Evolutionary conservation across 1,140 invertebrate species (phyloP).

Genomic region (Bombus terrestris): DNA sequence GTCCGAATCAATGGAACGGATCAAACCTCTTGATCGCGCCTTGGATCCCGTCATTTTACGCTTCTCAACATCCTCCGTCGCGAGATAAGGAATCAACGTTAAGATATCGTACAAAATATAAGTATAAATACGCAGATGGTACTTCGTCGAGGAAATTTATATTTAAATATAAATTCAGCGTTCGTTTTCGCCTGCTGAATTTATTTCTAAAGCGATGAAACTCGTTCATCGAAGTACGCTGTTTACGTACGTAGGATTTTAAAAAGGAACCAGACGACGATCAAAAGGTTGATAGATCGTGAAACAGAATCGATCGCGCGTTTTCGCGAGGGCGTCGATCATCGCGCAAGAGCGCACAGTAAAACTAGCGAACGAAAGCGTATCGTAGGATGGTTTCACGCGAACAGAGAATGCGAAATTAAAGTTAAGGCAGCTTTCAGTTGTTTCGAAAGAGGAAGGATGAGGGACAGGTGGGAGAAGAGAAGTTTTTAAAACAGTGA

Average conservation of each 20-base stretch:
- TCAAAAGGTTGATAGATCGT: background rate
- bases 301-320: background rate
- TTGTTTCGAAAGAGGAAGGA: background rate
- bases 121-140: background rate
- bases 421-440: background rate
- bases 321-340: background rate
- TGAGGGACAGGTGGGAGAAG: background rate
- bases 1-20: background rate
- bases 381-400: background rate
- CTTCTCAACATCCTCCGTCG: background rate
- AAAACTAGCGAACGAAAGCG: background rate
- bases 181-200: background rate
- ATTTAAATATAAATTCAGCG: background rate
- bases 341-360: conserved; percentile 22
- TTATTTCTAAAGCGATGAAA: background rate
- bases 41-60: background rate
- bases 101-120: conserved; percentile 20
- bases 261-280: background rate
- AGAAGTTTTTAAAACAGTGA: conserved; percentile 14
- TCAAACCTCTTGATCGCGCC: conserved; percentile 4
- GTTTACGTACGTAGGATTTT: background rate
- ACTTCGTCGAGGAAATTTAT: background rate
- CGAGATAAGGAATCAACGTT: conserved; percentile 6
- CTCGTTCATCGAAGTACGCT: background rate
- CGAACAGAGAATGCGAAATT: background rate